Base-by-base conservation (phyloP, 2,113 vertebrate genomes). In the Chlorodrepanis virens region DNA sequence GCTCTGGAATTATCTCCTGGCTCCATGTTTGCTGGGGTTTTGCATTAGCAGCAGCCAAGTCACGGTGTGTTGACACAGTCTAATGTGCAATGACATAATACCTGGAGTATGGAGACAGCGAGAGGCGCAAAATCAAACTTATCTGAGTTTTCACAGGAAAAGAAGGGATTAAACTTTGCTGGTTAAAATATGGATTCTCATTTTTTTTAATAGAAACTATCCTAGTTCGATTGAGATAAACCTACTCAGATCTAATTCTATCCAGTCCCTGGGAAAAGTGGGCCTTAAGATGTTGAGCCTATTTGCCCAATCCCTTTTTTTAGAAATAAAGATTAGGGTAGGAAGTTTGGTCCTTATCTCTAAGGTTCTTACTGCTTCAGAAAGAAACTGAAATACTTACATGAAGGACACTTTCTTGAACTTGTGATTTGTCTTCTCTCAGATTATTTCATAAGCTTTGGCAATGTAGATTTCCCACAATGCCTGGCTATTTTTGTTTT, bases 211-310 rank as follows among this genome's bases (percentile, higher is more conserved):
- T 90, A 93, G 78, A 77, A 94, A 88, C 91, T 79, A 88, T 82
- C 69, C 82, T 87, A 89, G 84, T 96, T 97, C 56, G 92, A 95
- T 96, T 96, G 97, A 97, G 95, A 97, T 97, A 97, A 97, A 96
- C 74, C 75, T 90, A 80, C 92, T 95, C 70, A 95, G 86, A 96
- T 97, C 92, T 97, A 95, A 97, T 97, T 97, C 96, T 84, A 69
- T 95, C 93, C 91, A 87, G 64, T 95, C 67, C 82, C 93, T 94
- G 70, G 90, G 90, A 97, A 97, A 96, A 96, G 96, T 90, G 86
- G 86, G 93, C 89, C 91, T 95, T 97, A 94, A 95, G 84, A 97
- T 96, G 80, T 63, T 96, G 95, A 97, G 93, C 87, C 76, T 96
- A 88, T 95, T 97, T 97, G 88, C 87, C 84, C 91, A 97, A 83